Evolutionary conservation across 2,797 vertebrate species (phyloP), one percentile per base, ranked within the genome.

Genomic region (Taeniopygia guttata): DNA sequence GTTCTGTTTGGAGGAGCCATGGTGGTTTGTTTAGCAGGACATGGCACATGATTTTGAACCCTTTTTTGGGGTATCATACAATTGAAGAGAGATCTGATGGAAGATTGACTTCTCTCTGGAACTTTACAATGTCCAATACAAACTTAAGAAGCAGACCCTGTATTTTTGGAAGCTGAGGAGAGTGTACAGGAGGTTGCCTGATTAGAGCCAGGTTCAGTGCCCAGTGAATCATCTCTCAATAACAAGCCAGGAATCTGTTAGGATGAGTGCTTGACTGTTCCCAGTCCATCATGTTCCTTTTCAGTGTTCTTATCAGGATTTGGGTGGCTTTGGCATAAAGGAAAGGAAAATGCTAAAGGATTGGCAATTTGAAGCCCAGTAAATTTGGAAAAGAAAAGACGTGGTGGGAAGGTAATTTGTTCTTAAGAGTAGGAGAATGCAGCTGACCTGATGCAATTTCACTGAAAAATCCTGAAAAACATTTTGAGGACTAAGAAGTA

Each of bases 261-360:
- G 91, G 63, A 30, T 54, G 60, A 95, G 20, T 72, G 80, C 60
- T 82, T 80, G 95, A 95, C 93, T 96, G 92, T 93, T 95, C 91
- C 96, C 64, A 92, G 67, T 92, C 94, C 89, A 89, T 91, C 85
- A 4, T 77, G 75, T 86, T 94, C 79, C 52, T 91, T 84, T n/a
- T 76, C 49, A 38, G 80, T 76, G 94, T 91, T 97, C 93, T 82
- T 92, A 92, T 23, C 91, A 75, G 94, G 93, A 83, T 90, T 83
- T 84, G 89, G 5, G 32, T 70, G 64, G 18, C 69, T 90, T 84
- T 84, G 66, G 76, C 11, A 0, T 60, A 30, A 66, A 76, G 34
- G 36, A 79, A 56, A 69, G 32, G 67, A 56, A 43, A 89, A 72
- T 48, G 30, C 36, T 75, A 19, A 69, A 63, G 52, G 3, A 56